Base-by-base conservation (phyloP, 2,797 vertebrate genomes). In the Nyctibius grandis region DNA sequence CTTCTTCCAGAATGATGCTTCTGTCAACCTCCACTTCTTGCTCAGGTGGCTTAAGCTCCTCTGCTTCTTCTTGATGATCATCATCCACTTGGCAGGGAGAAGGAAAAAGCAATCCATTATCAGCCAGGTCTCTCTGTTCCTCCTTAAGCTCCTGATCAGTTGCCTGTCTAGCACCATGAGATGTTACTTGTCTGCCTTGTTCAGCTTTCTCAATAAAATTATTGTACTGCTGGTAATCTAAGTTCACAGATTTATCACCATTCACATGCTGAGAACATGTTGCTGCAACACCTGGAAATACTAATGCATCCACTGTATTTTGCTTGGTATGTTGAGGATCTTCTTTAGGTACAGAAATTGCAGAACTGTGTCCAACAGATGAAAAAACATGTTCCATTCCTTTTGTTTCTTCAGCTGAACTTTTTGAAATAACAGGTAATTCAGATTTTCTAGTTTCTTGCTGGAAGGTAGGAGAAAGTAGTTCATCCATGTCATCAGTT, bases 1-100 rank as follows among this genome's bases (percentile, higher is more conserved):
- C 99, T 68, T 99, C 99, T 75, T 99, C 99, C 9, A 98, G 97
- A 91, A 99, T 98, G 79, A 91, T 77, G 82, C 97, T 98, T 77
- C 97, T 97, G 96, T 99, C 98, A 95, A 99, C 97, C 83, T 98
- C 97, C 29, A 99, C 97, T 97, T 99, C 99, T 72, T 99, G 98
- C 69, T 99, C 99, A 4, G 99, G 99, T 33, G 98, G 97, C 81
- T 98, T 99, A 44, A 99, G 98, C 78, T 98, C 98, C 89, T 99
- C 99, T 61, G 97, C 98, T 42, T 99, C 99, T 4, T 98, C 98
- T 25, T 83, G 97, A 38, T 88, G 96, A 36, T 97, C 97, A 22
- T 94, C 97, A 50, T 97, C 97, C 33, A 33, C 78, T 87, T 97
- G 98, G 85, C 90, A 97, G 59, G 95, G 64, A 67, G 96, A 90